A percentile compares a stretch with the other conserved stretches of the same genome.
Conservation (phyloP, 2,797 vertebrate species). For the Uromys caudimaculatus region DNA sequence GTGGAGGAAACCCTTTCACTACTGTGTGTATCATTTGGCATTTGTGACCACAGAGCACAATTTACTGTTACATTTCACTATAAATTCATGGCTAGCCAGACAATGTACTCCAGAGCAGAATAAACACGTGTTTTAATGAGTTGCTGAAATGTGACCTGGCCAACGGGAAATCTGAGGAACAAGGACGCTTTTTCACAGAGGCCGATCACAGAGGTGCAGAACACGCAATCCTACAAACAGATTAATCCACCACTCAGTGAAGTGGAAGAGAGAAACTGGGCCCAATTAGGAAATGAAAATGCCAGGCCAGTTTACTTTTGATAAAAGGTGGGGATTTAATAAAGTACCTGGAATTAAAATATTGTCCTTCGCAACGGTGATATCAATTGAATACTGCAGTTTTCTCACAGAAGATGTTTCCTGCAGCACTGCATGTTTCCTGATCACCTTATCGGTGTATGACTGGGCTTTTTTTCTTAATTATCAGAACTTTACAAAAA, state of each 20-base stretch:
- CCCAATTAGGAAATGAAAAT: slow-evolving; percentile 62
- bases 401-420: neutral
- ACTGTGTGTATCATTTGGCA: slow-evolving; percentile 74
- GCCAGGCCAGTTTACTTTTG: slow-evolving; percentile 16
- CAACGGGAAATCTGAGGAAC: slow-evolving; percentile 68
- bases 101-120: slow-evolving; percentile 76
- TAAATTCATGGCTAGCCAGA: slow-evolving; percentile 75
- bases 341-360: neutral
- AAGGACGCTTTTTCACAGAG: slow-evolving; percentile 71
- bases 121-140: slow-evolving; percentile 82
- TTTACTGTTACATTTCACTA: slow-evolving; percentile 77
- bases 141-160: slow-evolving; percentile 73
- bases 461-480: neutral
- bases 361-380: neutral
- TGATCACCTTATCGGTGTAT: neutral
- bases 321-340: slow-evolving; percentile 11
- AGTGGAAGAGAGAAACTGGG: neutral
- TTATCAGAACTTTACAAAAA: neutral
- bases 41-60: slow-evolving; percentile 80
- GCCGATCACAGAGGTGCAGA: slow-evolving; percentile 62
- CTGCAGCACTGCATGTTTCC: neutral
- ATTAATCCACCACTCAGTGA: slow-evolving; percentile 67
- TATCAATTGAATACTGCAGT: neutral
- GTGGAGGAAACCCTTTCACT: slow-evolving; percentile 55
- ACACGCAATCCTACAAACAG: slow-evolving; percentile 70